These are phyloP conservation scores for Dexiosoma caninum DNA, from an alignment of 2,888 invertebrate genomes.

Conservation along the genomic window DNA sequence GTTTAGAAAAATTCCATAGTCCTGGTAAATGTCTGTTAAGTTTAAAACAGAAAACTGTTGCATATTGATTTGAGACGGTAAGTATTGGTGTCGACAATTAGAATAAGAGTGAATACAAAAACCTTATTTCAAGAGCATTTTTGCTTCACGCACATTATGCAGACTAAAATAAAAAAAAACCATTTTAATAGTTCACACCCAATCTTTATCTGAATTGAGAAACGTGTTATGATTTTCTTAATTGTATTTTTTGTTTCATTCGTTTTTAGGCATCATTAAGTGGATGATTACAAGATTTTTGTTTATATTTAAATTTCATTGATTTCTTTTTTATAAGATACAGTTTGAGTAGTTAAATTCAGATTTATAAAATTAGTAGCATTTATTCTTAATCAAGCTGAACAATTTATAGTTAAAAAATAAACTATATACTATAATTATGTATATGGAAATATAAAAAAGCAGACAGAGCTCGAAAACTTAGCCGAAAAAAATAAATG, in stretches of 20 bases:
- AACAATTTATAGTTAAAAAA: conserved; percentile 31
- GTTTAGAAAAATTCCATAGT: too few species aligned
- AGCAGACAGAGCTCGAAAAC: conserved; percentile 21
- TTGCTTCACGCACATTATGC: not conserved
- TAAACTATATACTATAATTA: conserved; percentile 7
- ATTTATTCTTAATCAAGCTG: conserved; percentile 52
- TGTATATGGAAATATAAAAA: conserved; percentile 23
- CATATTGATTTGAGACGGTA: too few species aligned
- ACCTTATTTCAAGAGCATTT: not conserved
- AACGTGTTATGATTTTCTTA: conserved; percentile 46
- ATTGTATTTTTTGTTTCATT: conserved; percentile 60
- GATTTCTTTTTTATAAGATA: conserved; percentile 52
- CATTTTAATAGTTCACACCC: not conserved
- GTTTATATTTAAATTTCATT: conserved; percentile 52
- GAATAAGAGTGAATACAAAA: too few species aligned
- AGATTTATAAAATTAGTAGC: conserved; percentile 56
- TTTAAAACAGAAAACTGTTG: too few species aligned
- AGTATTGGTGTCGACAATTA: too few species aligned
- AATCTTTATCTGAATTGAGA: conserved; percentile 17
- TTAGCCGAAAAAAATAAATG: conserved; percentile 2
- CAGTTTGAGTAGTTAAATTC: conserved; percentile 47
- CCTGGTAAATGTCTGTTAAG: too few species aligned
- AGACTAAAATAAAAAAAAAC: not conserved
- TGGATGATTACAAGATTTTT: conserved; percentile 61
- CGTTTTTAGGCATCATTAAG: conserved; percentile 59